Conservation (phyloP, 2,113 vertebrate genomes). For the Ictalurus punctatus region DNA sequence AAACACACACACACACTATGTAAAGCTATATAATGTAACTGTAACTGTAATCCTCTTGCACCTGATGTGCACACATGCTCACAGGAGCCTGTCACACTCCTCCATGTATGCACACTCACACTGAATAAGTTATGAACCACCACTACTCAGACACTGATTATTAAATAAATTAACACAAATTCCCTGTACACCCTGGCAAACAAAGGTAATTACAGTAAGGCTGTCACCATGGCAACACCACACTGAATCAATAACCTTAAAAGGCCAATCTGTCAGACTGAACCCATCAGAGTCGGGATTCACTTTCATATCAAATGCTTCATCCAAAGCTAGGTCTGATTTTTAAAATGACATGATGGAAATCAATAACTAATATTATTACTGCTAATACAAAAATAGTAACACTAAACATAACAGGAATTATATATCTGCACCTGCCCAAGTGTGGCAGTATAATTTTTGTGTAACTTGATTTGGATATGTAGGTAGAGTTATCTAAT, state of each 20-base stretch:
- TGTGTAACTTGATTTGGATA: slow-evolving; percentile 3
- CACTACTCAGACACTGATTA: slow-evolving; percentile 33
- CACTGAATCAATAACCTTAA: slow-evolving; percentile 33
- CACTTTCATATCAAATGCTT: slow-evolving; percentile 5
- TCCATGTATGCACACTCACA: slow-evolving; percentile 5
- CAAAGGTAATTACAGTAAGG: slow-evolving; percentile 47
- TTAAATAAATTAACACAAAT: slow-evolving; percentile 53
- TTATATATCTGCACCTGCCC: background rate
- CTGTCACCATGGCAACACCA: slow-evolving; percentile 39
- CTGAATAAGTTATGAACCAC: slow-evolving; percentile 45
- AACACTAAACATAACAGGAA: background rate
- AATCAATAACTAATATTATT: slow-evolving; percentile 7
- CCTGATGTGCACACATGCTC: background rate
- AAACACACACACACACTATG: no score
- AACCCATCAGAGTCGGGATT: background rate
- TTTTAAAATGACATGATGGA: background rate
- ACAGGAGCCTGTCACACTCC: background rate
- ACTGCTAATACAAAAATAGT: background rate
- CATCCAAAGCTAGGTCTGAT: background rate
- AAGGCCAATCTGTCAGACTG: slow-evolving; percentile 22
- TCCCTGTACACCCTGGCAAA: slow-evolving; percentile 30
- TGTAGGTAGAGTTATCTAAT: background rate
- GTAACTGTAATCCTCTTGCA: background rate
- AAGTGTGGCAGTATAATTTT: background rate
- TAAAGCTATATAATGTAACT: no score